These are phyloP conservation scores for Trematomus bernacchii DNA, from an alignment of 2,797 vertebrate genomes.

Conservation along the genomic window DNA sequence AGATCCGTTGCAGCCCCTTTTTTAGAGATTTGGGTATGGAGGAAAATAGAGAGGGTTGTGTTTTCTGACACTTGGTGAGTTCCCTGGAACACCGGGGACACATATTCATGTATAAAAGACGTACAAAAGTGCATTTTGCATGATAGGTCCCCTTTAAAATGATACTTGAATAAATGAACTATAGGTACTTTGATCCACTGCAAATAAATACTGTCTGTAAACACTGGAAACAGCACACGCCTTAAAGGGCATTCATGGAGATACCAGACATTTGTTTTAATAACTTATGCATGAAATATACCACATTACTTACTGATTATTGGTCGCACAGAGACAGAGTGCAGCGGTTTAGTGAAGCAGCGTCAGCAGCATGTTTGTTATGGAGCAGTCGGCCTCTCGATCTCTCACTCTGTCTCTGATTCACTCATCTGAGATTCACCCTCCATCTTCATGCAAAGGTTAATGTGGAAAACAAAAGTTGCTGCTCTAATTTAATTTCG, in stretches of 20 bases:
- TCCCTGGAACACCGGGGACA: no score
- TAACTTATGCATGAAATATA: not conserved
- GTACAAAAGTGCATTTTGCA: no score
- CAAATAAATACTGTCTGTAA: not conserved
- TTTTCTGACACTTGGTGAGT: no score
- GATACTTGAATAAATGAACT: no score
- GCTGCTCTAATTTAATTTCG: constrained; percentile 1
- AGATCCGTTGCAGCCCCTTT: no score
- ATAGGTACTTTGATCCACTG: no score
- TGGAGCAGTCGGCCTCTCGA: constrained; percentile 65
- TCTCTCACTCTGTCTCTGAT: constrained; percentile 67
- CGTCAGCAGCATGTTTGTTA: constrained; percentile 39
- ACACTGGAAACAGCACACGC: constrained; percentile 4
- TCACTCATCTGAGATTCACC: constrained; percentile 72
- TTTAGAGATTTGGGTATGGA: no score
- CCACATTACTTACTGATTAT: no score
- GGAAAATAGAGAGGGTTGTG: no score
- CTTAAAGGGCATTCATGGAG: not conserved
- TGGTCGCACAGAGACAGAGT: constrained; percentile 12
- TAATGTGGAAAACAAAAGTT: constrained; percentile 26
- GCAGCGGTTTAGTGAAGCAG: constrained; percentile 56
- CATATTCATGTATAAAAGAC: no score
- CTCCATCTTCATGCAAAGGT: constrained; percentile 37
- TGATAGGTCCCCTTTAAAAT: no score
- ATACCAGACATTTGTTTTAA: not conserved